Evolutionary conservation across 2,797 vertebrate genomes (phyloP), one percentile per base, ranked within the genome.

Genomic region (Darevskia nairensis): DNA sequence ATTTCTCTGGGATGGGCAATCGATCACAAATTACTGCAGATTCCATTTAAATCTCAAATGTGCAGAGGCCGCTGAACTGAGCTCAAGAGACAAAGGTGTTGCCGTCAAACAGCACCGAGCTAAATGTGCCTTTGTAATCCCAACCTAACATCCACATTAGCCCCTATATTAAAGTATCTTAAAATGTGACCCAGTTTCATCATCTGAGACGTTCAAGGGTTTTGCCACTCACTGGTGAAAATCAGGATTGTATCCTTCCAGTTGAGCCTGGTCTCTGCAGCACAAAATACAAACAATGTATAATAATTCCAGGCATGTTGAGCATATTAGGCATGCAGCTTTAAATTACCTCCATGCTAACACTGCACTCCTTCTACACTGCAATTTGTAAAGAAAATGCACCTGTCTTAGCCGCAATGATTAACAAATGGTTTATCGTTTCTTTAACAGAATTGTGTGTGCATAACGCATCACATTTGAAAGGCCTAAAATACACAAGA

Each of bases 401-500:
- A 76, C 10, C 75, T 89, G 8, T 15, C 85, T 15, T 3, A 0
- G 71, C 2, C 66, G 80, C 89, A 89, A 81, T 80, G 66, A 17
- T n/a, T 1, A 21, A 8, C 79, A 84, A 41, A 21, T 77, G 61
- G 90, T 90, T 86, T 87, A 35, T 87, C 25, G 80, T 88, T 74
- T 85, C 86, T 72, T 81, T 0, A 2, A 3, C 88, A 6, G 0
- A 4, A n/a, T n/a, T 2, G 0, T 0, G 59, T 0, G 85, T 1
- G 75, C 0, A 1, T 7, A 87, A 72, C 86, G 0, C 0, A 29
- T 23, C 46, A 0, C 59, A 0, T 88, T 80, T 6, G 46, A 23
- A 15, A 69, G 88, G 11, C 86, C 0, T 0, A 86, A 0, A 0
- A 0, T 0, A 3, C 0, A 86, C 86, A 0, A 35, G 86, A 91